phyloP scores from a whole-genome alignment of 2,113 vertebrate species.

The Columbina picui region DNA sequence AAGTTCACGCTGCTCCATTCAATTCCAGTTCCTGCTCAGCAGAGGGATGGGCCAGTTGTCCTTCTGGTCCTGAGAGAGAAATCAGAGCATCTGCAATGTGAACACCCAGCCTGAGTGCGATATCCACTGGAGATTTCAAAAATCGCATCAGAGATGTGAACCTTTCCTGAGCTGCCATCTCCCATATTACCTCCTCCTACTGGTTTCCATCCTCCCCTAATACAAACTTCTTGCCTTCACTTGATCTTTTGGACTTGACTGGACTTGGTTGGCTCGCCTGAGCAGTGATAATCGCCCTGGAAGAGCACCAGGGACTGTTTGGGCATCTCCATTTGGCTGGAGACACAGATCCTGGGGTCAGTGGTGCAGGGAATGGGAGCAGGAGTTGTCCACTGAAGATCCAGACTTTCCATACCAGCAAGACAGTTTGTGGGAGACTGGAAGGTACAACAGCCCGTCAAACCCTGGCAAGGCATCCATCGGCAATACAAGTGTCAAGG shows the following conservation, averaged over 20 bases:
- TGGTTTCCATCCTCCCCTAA: not conserved
- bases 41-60: not conserved
- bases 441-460: not conserved
- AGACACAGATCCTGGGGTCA: not conserved
- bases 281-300: not conserved
- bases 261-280: not conserved
- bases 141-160: not conserved
- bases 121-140: not conserved
- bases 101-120: not conserved
- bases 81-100: not conserved
- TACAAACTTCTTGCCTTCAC: not conserved
- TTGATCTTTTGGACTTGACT: not conserved
- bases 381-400: not conserved
- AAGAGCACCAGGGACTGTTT: not conserved
- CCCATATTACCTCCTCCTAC: not conserved
- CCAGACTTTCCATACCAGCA: not conserved
- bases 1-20: not conserved
- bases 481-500: not conserved
- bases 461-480: not conserved
- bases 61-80: not conserved
- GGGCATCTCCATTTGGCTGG: not conserved
- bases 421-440: not conserved
- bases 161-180: not conserved
- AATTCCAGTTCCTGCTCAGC: not conserved
- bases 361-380: not conserved